Percentiles rank a stretch among this genome's conserved stretches.
These are phyloP conservation scores for Mastomys coucha DNA, from an alignment of 2,113 vertebrate species.

Conservation along the genomic window DNA sequence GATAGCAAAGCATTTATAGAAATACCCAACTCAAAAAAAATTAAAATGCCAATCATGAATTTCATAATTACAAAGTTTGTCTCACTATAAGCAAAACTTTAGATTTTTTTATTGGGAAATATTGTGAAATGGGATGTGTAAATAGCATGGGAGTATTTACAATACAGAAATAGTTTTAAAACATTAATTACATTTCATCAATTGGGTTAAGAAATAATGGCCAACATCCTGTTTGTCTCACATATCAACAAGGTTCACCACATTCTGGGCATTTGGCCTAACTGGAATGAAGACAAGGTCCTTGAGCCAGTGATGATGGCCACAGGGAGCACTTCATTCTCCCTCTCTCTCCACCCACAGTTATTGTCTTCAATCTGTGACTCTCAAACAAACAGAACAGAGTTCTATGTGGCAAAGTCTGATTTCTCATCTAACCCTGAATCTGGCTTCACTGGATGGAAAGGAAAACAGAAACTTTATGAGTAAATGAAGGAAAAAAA, in stretches of 20 bases:
- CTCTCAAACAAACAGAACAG: neutral
- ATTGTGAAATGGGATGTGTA: neutral
- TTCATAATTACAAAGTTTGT: slow-evolving; percentile 13
- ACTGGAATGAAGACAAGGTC: neutral
- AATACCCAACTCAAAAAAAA: neutral
- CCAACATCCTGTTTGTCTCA: neutral
- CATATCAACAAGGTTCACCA: neutral
- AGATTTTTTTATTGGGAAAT: slow-evolving; percentile 8
- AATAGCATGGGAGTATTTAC: neutral
- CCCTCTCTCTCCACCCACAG: neutral
- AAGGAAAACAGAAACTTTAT: neutral
- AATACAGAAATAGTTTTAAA: neutral
- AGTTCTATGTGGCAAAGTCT: neutral
- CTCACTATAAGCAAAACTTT: neutral
- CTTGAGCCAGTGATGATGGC: neutral
- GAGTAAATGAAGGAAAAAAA: neutral
- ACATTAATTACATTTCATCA: slow-evolving; percentile 31
- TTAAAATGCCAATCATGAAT: slow-evolving; percentile 5
- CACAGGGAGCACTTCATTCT: neutral
- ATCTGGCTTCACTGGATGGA: neutral
- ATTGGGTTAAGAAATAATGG: slow-evolving; percentile 26
- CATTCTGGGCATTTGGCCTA: neutral
- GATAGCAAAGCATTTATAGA: neutral
- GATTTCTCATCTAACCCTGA: neutral
- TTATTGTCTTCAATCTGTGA: neutral